phyloP scores from a whole-genome alignment of 2,113 vertebrate genomes.

The Chroicocephalus ridibundus region DNA sequence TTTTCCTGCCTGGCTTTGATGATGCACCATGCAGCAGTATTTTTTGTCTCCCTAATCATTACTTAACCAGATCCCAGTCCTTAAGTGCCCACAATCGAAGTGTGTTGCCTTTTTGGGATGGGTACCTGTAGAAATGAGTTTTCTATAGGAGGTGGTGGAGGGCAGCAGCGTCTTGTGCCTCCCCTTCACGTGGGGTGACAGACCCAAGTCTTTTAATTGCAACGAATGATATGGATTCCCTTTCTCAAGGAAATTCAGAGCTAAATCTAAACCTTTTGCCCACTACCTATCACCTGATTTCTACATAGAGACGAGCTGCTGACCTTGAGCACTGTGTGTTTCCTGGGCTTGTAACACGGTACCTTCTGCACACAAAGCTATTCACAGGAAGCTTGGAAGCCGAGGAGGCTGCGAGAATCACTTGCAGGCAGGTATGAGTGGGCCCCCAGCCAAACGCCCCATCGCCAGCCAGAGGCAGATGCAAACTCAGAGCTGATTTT shows the following conservation, averaged over 20 bases:
- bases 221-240: not conserved
- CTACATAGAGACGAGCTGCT: not conserved
- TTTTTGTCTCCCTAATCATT: not conserved
- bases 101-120: not conserved
- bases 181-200: not conserved
- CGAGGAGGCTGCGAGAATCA: not conserved
- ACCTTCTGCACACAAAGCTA: not conserved
- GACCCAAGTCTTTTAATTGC: not conserved
- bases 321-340: not conserved
- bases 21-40: not conserved
- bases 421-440: not conserved
- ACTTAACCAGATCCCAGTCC: not conserved
- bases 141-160: not conserved
- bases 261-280: not conserved
- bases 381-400: not conserved
- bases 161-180: not conserved
- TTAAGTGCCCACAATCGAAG: not conserved
- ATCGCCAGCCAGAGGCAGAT: not conserved
- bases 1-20: not conserved
- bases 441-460: not conserved
- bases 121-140: not conserved
- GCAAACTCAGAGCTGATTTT: not conserved
- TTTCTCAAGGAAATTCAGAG: not conserved
- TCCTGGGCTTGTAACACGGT: not conserved
- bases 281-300: not conserved